Conservation (phyloP, 1,140 invertebrate species). For the Monomorium pharaonis region DNA sequence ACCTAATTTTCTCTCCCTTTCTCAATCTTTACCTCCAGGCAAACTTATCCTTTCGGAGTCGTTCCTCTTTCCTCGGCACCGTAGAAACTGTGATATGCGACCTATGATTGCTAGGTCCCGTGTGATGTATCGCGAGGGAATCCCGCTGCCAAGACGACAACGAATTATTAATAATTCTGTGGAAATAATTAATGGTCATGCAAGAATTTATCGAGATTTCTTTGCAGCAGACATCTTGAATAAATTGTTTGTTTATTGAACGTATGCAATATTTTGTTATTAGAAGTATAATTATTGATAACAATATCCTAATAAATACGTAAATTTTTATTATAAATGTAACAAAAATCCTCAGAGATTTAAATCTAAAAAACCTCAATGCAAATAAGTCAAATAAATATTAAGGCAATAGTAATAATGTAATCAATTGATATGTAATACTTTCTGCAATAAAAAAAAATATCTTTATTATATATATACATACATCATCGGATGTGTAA, state of each 20-base stretch:
- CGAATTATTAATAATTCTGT: constrained; percentile 72
- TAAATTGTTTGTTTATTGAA: not conserved
- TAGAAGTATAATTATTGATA: not conserved
- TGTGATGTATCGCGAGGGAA: constrained; percentile 51
- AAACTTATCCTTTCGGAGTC: constrained; percentile 62
- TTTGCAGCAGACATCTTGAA: not conserved
- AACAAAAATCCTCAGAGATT: not conserved
- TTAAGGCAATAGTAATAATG: not conserved
- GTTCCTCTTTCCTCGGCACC: constrained; percentile 4
- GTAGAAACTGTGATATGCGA: constrained; percentile 57
- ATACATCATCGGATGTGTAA: not conserved
- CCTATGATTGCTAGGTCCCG: constrained; percentile 65
- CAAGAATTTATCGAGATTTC: constrained; percentile 48
- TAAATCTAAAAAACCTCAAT: not conserved
- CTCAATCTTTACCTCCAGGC: constrained; percentile 43
- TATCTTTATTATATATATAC: too few species aligned
- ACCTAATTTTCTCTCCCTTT: constrained; percentile 59
- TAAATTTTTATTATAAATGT: not conserved
- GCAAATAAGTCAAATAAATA: not conserved
- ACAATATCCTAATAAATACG: not conserved
- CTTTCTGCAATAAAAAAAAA: too few species aligned
- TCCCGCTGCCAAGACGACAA: constrained; percentile 47
- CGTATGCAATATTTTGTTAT: not conserved
- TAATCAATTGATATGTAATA: too few species aligned
- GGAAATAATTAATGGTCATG: constrained; percentile 57